phyloP scores from a whole-genome alignment of 64 coral and sea anemone genomes.

The Exaiptasia diaphana region DNA sequence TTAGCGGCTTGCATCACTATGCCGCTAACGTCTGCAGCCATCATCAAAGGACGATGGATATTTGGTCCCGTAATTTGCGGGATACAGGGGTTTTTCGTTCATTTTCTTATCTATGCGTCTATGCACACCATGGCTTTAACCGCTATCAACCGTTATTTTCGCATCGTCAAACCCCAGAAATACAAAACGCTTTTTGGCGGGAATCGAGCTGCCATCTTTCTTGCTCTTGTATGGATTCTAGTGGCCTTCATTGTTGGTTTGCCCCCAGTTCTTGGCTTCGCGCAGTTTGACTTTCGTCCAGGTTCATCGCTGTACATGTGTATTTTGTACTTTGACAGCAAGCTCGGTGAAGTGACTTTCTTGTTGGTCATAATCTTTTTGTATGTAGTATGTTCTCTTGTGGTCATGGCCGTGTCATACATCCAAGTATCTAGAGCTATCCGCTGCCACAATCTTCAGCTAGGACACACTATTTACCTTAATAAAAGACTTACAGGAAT shows the following conservation, averaged over 20 bases:
- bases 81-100: conserved; percentile 60
- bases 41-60: conserved; percentile 66
- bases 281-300: conserved; percentile 27
- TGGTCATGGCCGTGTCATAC: conserved; percentile 19
- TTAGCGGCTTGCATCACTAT: conserved; percentile 43
- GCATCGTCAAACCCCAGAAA: conserved; percentile 71
- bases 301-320: conserved; percentile 32
- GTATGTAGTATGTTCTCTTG: background rate
- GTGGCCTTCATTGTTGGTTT: conserved; percentile 1
- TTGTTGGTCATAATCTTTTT: background rate
- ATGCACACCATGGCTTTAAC: conserved; percentile 73
- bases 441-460: conserved; percentile 21
- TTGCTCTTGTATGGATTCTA: background rate
- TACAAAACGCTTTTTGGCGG: conserved; percentile 56
- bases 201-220: background rate
- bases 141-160: conserved; percentile 75
- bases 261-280: conserved; percentile 22
- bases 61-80: conserved; percentile 40
- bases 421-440: conserved; percentile 14
- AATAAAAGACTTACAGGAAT: background rate
- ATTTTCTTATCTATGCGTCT: conserved; percentile 64
- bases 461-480: background rate
- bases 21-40: conserved; percentile 40
- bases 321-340: conserved; percentile 45
- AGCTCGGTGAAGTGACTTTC: background rate